Evolutionary conservation across 2,888 invertebrate species (phyloP), one percentile per base, ranked within the genome.

Genomic region (Thera britannica): DNA sequence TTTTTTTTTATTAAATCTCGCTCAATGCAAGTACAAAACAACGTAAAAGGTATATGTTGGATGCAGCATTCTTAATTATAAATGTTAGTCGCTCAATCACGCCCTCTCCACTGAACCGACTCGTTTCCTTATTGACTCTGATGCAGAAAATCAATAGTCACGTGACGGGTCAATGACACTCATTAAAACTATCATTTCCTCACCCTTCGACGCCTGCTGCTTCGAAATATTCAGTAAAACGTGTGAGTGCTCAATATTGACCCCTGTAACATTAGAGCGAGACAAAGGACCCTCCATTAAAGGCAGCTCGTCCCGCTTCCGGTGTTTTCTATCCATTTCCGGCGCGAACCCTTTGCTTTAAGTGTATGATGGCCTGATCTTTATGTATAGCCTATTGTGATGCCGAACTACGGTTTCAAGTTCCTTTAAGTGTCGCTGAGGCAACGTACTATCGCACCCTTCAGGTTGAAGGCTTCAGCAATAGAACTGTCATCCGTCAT

Each of bases 261-360:
- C 62, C 62, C 5, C 61, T 57, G 62, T 46, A 36, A 48, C 62
- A 57, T 55, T 55, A 56, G 62, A 58, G 48, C 34, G 70, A 75
- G 72, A 77, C 74, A 79, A 80, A 78, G 78, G 77, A 36, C 58
- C 54, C 73, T 78, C 83, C 79, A 83, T 82, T 80, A 80, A 58
- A 75, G 76, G 72, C 75, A 72, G 77, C 78, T 83, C 77, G 73
- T 73, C 72, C 74, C 72, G 77, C 77, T 75, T 81, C 81, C 79
- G 78, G 77, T 85, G 81, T 85, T 85, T 85, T 85, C 83, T 85
- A 84, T 84, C 79, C 78, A 83, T 83, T 81, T 79, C 75, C 70
- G 67, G 67, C 36, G 12, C 62, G 52, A 52, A 62, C 65, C 66
- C 63, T 60, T 65, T 48, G 55, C 59, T 34, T 9, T 66, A 63